Evolutionary conservation across 92 coral and sea anemone species (phyloP).

Genomic region (Porites evermanni): DNA sequence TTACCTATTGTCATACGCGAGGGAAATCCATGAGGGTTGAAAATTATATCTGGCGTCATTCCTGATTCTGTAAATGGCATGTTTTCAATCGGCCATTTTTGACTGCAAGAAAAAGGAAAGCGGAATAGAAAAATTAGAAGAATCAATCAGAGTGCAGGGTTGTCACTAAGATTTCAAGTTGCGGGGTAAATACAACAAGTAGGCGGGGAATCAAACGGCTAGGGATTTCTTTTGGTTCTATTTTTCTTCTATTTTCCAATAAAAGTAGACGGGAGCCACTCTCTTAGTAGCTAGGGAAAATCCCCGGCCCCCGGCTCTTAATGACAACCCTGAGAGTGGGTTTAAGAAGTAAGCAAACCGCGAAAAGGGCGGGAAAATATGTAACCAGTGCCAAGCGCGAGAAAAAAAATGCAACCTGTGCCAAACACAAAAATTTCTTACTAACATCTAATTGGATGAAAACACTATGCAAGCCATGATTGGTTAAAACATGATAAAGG

Average conservation of each 20-base stretch:
- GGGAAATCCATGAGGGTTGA: slow-evolving; percentile 98
- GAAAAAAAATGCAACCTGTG: neutral
- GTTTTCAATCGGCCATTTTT: slow-evolving; percentile 97
- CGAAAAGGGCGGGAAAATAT: neutral
- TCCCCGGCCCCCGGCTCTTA: too few relatives aligned
- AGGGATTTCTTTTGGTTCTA: too few relatives aligned
- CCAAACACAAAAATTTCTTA: neutral
- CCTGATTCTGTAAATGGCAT: slow-evolving; percentile 99
- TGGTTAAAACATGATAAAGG: too few relatives aligned
- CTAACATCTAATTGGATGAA: neutral
- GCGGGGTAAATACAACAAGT: too few relatives aligned
- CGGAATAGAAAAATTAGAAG: neutral
- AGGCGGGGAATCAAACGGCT: too few relatives aligned
- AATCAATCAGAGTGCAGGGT: neutral
- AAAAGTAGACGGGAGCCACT: too few relatives aligned
- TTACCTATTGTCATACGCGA: slow-evolving; percentile 99
- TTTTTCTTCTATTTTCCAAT: too few relatives aligned
- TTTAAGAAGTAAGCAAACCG: neutral
- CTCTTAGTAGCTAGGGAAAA: too few relatives aligned
- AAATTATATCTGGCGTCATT: slow-evolving; percentile 96
- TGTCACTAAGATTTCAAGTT: too few relatives aligned
- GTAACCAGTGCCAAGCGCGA: too few relatives aligned
- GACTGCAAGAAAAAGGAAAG: slow-evolving; percentile 66
- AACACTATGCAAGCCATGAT: neutral
- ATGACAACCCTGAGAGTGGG: too few relatives aligned